A percentile compares a stretch with the other conserved stretches of the same genome.
Conservation (phyloP, 2,888 invertebrate species). For the Rutpela maculata region DNA sequence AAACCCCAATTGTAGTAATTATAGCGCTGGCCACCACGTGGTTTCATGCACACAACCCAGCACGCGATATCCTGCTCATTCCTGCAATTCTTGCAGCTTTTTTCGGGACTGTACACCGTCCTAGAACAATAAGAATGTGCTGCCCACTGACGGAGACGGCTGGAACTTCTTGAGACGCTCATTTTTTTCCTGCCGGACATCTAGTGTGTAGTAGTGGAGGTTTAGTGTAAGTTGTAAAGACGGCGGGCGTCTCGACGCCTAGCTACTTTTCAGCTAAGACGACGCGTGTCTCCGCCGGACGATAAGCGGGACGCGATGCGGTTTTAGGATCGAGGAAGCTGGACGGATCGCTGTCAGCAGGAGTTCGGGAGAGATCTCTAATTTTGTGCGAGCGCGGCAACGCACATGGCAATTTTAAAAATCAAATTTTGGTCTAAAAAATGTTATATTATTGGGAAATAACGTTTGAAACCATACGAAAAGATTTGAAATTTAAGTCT, state of each 20-base stretch:
- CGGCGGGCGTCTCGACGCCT: slow-evolving; percentile 57
- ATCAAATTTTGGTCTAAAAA: too few relatives aligned
- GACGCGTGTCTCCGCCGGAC: slow-evolving; percentile 31
- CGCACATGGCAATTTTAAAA: background rate
- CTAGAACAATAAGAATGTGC: slow-evolving; percentile 64
- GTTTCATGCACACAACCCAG: slow-evolving; percentile 19
- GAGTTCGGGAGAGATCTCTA: slow-evolving; percentile 10
- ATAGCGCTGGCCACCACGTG: slow-evolving; percentile 23
- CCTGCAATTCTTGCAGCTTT: slow-evolving; percentile 31
- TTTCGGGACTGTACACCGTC: slow-evolving; percentile 44
- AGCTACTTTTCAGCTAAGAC: slow-evolving; percentile 31
- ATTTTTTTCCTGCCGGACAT: slow-evolving; percentile 69
- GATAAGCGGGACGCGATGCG: background rate
- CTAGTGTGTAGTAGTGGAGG: slow-evolving; percentile 72
- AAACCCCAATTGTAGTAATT: slow-evolving; percentile 39
- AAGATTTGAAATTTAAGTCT: too few relatives aligned
- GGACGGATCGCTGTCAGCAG: background rate
- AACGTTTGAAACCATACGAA: too few relatives aligned
- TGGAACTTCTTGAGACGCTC: slow-evolving; percentile 66
- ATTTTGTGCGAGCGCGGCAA: background rate
- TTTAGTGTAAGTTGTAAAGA: slow-evolving; percentile 42
- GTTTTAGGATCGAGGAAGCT: slow-evolving; percentile 21
- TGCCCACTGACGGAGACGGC: slow-evolving; percentile 69
- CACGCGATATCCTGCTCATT: slow-evolving; percentile 30
- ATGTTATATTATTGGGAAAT: too few relatives aligned